phyloP scores from a whole-genome alignment of 2,113 vertebrate genomes.

The Bucco capensis region DNA sequence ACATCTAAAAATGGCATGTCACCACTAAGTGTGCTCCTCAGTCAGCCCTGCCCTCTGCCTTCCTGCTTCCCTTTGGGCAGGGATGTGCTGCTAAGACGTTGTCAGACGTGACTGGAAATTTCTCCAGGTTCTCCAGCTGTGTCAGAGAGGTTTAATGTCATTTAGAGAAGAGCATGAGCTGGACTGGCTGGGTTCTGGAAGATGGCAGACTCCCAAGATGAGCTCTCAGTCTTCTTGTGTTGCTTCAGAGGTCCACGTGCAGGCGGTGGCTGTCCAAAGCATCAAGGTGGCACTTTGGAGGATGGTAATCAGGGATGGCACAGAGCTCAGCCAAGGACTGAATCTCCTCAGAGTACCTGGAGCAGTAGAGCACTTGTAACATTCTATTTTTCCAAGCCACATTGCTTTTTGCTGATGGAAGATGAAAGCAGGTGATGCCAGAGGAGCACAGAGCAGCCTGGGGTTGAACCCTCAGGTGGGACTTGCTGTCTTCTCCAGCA shows the following conservation, averaged over 20 bases:
- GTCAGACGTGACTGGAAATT: constrained; percentile 1
- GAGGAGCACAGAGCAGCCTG: not conserved
- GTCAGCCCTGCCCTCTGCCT: constrained; percentile 17
- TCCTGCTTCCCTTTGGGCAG: not conserved
- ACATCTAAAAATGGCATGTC: constrained; percentile 67
- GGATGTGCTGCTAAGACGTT: not conserved
- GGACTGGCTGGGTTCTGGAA: not conserved
- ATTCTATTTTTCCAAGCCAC: not conserved
- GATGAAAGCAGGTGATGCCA: not conserved
- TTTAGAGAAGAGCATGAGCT: not conserved
- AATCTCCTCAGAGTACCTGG: not conserved
- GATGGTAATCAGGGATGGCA: not conserved
- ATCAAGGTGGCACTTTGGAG: not conserved
- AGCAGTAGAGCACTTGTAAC: not conserved
- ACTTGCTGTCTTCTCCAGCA: not conserved
- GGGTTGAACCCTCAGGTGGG: not conserved
- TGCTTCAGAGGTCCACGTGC: not conserved
- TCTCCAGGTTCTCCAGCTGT: not conserved
- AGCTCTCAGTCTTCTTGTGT: accelerated
- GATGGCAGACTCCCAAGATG: not conserved
- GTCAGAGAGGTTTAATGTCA: not conserved
- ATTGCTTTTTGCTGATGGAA: not conserved
- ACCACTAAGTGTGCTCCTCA: constrained; percentile 38
- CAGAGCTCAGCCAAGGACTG: not conserved
- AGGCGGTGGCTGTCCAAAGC: not conserved